Evolutionary conservation across 2,888 invertebrate species (phyloP), one percentile per base, ranked within the genome.

Genomic region (Eucriotettix oculatus): DNA sequence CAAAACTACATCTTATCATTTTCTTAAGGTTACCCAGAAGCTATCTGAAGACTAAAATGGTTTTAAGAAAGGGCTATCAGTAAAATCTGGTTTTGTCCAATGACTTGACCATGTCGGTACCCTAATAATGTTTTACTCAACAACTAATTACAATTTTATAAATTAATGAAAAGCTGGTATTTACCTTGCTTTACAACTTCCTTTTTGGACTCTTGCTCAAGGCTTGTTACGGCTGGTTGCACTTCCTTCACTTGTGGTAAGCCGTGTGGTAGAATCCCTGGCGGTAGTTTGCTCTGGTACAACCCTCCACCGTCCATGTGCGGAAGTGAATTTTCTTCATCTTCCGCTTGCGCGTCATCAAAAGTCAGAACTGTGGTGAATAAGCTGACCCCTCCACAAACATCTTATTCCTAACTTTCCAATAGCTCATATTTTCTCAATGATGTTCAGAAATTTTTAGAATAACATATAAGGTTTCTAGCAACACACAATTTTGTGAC

Each of bases 271-370:
- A 93, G 82, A 69, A 92, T 91, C 55, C 93, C 93, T 7, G 93
- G 93, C 11, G 92, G 92, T 67, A 93, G 81, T 72, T 92, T 91
- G 70, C 90, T 89, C 70, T 88, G 87, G 78, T 89, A 90, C 55
- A 64, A 54, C 16, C 64, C 64, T 40, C 65, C 65, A 62, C 87
- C 87, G 65, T 87, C 85, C 72, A 85, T 78, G 70, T 84, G 84
- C 63, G 85, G 84, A 70, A 87, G 77, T 66, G 84, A 84, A 72
- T 83, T 85, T 71, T 92, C 93, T 76, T 94, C 95, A 75, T 95
- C 96, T 79, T 94, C 93, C 77, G 90, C 92, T 90, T 92, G 90
- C 80, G 90, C 90, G 82, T 92, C 93, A 84, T 90, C 91, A 90
- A 90, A 95, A 83, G 94, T 94, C 86, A 95, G 88, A 87, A 95